A percentile compares a stretch with the other conserved stretches of the same genome.
Evolutionary conservation across 2,888 invertebrate genomes (phyloP).

Genomic region (Apantesis nais): DNA sequence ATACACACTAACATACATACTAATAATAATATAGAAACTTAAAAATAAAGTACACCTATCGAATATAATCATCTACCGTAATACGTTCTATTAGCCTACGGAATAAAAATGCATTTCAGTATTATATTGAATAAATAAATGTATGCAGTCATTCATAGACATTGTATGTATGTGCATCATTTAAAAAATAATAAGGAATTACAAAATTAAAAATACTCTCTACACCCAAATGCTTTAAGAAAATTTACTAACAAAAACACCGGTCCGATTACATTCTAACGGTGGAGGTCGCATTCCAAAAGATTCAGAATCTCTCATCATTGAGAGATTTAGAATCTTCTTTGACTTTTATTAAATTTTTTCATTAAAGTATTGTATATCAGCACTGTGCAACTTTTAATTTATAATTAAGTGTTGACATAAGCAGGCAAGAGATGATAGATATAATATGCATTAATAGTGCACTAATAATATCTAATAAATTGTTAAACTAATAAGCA

Average conservation of each 20-base stretch:
- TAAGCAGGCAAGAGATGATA: constrained; percentile 1
- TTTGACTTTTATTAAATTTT: no score
- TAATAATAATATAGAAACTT: constrained; percentile 19
- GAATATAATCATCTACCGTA: constrained; percentile 23
- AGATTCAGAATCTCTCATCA: neutral
- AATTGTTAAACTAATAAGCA: constrained; percentile 23
- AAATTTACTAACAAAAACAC: neutral
- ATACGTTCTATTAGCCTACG: constrained; percentile 25
- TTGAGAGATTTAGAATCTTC: neutral
- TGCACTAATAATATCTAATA: constrained; percentile 10
- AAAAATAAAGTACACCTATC: constrained; percentile 26
- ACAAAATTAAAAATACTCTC: neutral
- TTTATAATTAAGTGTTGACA: neutral
- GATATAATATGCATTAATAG: constrained; percentile 4
- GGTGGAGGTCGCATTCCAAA: neutral
- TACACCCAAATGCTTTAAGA: neutral
- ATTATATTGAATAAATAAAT: constrained; percentile 35
- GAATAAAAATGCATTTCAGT: constrained; percentile 45
- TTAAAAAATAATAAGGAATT: neutral
- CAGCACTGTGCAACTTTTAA: neutral
- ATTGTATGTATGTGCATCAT: constrained; percentile 8
- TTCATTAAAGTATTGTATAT: neutral
- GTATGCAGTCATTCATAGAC: constrained; percentile 1
- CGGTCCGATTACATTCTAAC: neutral
- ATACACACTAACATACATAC: constrained; percentile 29